phyloP scores from a whole-genome alignment of 2,797 vertebrate genomes.

The Otus scops region DNA sequence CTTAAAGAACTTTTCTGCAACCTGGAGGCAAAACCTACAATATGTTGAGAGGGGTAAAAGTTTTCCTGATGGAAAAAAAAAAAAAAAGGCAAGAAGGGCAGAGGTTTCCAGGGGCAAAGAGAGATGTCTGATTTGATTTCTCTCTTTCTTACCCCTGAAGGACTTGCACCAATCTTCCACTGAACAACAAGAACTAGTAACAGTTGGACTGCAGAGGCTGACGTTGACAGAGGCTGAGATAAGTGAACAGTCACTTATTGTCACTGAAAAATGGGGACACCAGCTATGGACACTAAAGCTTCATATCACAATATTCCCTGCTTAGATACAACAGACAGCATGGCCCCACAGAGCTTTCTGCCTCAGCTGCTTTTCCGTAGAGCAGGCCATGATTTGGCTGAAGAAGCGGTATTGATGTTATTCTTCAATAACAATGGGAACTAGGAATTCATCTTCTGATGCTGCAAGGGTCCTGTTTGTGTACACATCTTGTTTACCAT shows the following conservation, averaged over 20 bases:
- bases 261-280: not conserved
- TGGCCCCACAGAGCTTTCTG: not conserved
- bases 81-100: not conserved
- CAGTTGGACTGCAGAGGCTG: not conserved
- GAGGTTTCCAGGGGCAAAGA: constrained; percentile 28
- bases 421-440: not conserved
- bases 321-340: not conserved
- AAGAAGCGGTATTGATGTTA: not conserved
- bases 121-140: constrained; percentile 3
- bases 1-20: not conserved
- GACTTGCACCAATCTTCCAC: not conserved
- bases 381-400: not conserved
- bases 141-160: not conserved
- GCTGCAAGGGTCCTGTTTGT: no score
- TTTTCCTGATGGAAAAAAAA: not conserved
- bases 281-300: not conserved
- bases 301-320: not conserved
- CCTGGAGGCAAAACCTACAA: not conserved
- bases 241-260: not conserved
- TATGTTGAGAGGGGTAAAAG: not conserved
- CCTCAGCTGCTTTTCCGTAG: not conserved
- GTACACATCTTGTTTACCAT: not conserved
- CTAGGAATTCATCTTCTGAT: not conserved
- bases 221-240: not conserved
- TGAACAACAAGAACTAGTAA: not conserved